phyloP scores from a whole-genome alignment of 2,113 vertebrate genomes.

The Ardeotis arabs region DNA sequence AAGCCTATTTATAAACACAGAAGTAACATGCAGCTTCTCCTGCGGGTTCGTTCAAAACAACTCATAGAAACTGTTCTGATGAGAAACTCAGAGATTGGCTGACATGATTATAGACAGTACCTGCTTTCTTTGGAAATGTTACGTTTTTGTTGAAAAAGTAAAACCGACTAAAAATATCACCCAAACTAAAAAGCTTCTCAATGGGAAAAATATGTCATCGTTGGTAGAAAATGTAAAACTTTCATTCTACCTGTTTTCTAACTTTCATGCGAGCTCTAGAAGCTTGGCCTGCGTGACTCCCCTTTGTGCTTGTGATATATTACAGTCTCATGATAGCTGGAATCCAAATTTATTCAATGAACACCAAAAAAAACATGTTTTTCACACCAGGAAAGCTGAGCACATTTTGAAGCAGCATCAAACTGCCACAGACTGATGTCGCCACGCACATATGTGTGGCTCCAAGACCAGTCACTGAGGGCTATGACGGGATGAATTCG shows the following conservation, averaged over 20 bases:
- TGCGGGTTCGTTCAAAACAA: not conserved
- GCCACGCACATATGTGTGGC: not conserved
- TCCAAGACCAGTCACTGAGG: not conserved
- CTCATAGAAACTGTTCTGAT: not conserved
- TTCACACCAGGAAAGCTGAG: not conserved
- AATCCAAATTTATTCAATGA: not conserved
- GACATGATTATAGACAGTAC: not conserved
- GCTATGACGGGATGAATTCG: not conserved
- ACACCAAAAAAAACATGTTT: not conserved
- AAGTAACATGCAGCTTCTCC: not conserved
- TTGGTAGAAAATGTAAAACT: not conserved
- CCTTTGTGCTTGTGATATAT: not conserved
- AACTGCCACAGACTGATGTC: not conserved
- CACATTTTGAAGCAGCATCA: not conserved
- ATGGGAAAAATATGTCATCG: not conserved
- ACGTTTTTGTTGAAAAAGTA: not conserved
- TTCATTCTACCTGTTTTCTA: not conserved
- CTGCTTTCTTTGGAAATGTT: constrained; percentile 19
- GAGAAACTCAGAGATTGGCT: not conserved
- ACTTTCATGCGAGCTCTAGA: not conserved
- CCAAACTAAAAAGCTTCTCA: not conserved
- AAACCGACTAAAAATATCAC: not conserved
- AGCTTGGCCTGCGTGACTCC: not conserved
- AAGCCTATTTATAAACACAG: not conserved
- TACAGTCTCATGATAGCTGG: not conserved